phyloP scores from a whole-genome alignment of 2,113 vertebrate species.

The Clarias magur region DNA sequence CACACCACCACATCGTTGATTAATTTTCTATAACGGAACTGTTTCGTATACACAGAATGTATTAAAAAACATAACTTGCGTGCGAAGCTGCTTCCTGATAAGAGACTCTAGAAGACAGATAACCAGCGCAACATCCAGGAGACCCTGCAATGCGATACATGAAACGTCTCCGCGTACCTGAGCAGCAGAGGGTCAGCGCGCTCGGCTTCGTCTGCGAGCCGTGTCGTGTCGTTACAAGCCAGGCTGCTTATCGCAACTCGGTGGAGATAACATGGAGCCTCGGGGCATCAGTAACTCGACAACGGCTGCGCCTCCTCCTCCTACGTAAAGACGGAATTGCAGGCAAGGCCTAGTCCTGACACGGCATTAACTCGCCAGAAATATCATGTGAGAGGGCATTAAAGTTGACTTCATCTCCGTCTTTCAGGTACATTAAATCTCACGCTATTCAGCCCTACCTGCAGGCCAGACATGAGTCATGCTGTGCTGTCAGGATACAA shows the following conservation, averaged over 20 bases:
- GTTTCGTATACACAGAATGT: background rate
- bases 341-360: constrained; percentile 13
- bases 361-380: background rate
- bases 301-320: constrained; percentile 5
- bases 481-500: constrained; percentile 19
- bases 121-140: background rate
- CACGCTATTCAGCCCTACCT: constrained; percentile 35
- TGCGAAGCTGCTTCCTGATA: background rate
- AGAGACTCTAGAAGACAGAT: background rate
- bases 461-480: constrained; percentile 47
- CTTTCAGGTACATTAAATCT: constrained; percentile 19
- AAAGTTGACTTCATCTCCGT: background rate
- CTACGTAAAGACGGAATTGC: background rate
- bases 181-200: background rate
- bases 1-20: background rate
- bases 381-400: background rate
- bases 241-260: constrained; percentile 42
- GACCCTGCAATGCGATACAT: background rate
- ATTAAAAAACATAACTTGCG: background rate
- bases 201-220: background rate
- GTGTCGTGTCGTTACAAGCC: constrained; percentile 46
- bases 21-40: background rate
- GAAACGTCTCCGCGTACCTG: background rate
- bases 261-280: constrained; percentile 39
- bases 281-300: constrained; percentile 47